Base-by-base conservation (phyloP, 2,888 invertebrate species). In the Acronicta leporina region DNA sequence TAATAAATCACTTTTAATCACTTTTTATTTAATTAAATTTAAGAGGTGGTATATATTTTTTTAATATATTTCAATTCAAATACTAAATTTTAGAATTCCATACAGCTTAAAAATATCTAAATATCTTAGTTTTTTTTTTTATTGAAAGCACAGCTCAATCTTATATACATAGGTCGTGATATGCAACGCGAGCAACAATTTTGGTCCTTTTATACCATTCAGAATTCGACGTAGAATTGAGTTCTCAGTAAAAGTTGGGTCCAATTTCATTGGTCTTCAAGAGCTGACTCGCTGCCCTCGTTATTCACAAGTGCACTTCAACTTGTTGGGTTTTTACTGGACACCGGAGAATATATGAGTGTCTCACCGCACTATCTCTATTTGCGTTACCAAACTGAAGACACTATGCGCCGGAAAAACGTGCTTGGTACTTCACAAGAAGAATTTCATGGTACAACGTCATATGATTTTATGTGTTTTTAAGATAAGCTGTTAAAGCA, bases 381-480 rank as follows among this genome's bases (percentile, higher is more conserved):
- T 64, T 56, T 69, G 11, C 66, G 65, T 15, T 70, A 72, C 57
- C 56, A 74, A 56, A 64, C 33, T 57, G 51, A 38, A 57, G 65
- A 61, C 2, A 40, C 47, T 48, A 86, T 87, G 83, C 67, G 86
- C 49, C 82, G 85, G 66, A 91, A 88, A 70, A 80, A 78, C 54
- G 75, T 78, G 20, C 84, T 90, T 38, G 92, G 92, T 38, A 92
- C 91, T 44, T 84, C 87, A 35, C 90, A 91, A 63, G 92, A 92
- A 64, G 92, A 92, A 63, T 82, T 82, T 68, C 87, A 87, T 63
- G 92, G 92, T 91, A 69, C 15, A 86, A 43, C 15, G 2, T 20
- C 4, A 20, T 20, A 20, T 20, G 20, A 3, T 15, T 57, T 56
- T 51, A 1, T 46, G 40, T 54, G 1, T 44, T 13, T 27, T 14